A percentile compares a stretch with the other conserved stretches of the same genome.
Conservation (phyloP, 2,113 vertebrate genomes). For the Puntigrus tetrazona region DNA sequence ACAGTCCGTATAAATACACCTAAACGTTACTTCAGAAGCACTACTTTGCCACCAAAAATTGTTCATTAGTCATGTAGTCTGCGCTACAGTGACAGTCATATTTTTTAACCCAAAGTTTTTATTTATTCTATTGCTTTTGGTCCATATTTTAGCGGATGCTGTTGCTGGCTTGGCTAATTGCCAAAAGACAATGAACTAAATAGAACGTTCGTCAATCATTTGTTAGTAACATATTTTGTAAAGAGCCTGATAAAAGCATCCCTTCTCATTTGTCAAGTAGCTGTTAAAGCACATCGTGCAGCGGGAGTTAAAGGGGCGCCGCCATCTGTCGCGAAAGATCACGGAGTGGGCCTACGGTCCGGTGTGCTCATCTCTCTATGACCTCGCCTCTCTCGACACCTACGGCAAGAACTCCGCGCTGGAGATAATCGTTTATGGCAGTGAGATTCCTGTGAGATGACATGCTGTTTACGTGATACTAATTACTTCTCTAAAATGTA, state of each 20-base stretch:
- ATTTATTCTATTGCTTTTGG: not conserved
- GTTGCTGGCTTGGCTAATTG: not conserved
- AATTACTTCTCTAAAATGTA: not conserved
- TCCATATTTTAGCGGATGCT: not conserved
- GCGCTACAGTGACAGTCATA: not conserved
- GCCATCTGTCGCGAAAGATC: constrained; percentile 95
- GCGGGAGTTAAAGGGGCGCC: constrained; percentile 85
- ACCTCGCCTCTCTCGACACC: constrained; percentile 88
- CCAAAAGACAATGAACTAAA: not conserved
- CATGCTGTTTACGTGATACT: not conserved
- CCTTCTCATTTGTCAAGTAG: constrained; percentile 65
- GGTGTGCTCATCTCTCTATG: constrained; percentile 89
- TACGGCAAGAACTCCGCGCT: constrained; percentile 85
- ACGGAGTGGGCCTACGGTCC: constrained; percentile 97
- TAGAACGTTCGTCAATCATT: not conserved
- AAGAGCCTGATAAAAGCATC: not conserved
- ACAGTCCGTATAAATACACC: no score
- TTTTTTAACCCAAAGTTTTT: not conserved
- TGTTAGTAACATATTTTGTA: no score
- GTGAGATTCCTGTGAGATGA: constrained; percentile 84
- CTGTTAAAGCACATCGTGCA: constrained; percentile 90
- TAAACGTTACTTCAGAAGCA: no score
- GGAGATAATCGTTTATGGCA: constrained; percentile 90
- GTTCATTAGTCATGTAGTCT: not conserved
- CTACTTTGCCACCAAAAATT: no score